A percentile compares a stretch with the other conserved stretches of the same genome.
Evolutionary conservation across 1,140 invertebrate species (phyloP).

Genomic region (Holotrichia oblita): DNA sequence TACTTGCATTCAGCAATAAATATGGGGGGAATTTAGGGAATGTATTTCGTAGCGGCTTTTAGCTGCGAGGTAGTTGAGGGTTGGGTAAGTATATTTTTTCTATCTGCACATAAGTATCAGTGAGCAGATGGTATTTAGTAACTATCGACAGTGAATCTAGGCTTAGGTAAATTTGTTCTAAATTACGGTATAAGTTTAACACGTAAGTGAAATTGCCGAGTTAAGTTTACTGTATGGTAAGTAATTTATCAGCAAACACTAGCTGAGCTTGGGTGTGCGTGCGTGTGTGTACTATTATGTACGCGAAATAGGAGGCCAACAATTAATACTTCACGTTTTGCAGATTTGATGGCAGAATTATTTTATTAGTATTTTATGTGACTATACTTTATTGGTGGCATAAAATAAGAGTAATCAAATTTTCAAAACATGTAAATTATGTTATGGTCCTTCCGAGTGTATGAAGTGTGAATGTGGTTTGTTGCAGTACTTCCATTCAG

Average conservation of each 20-base stretch:
- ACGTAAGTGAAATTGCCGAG: not conserved
- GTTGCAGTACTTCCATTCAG: slow-evolving; percentile 55
- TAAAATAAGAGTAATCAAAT: slow-evolving; percentile 43
- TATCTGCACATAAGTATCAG: slow-evolving; percentile 23
- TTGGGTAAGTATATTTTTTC: slow-evolving; percentile 27
- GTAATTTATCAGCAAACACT: slow-evolving; percentile 15
- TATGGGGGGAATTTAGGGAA: too few species aligned
- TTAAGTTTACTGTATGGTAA: not conserved
- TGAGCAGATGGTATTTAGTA: slow-evolving; percentile 10
- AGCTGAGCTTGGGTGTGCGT: slow-evolving; percentile 15
- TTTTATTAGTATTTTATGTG: slow-evolving; percentile 29
- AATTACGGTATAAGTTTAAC: not conserved
- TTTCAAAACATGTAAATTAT: not conserved
- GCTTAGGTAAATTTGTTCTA: not conserved
- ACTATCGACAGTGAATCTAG: not conserved
- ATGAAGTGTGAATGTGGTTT: slow-evolving; percentile 46
- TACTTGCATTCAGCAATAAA: too few species aligned
- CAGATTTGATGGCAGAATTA: slow-evolving; percentile 24
- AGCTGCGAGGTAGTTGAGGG: not conserved
- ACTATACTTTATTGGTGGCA: not conserved
- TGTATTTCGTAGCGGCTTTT: not conserved
- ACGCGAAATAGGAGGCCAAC: slow-evolving; percentile 50
- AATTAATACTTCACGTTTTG: slow-evolving; percentile 34
- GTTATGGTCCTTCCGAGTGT: slow-evolving; percentile 37
- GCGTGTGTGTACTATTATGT: slow-evolving; percentile 37